Percentiles rank a stretch among this genome's conserved stretches.
Conservation (phyloP, 2,797 vertebrate species). For the Enteromius fasciolatus region DNA sequence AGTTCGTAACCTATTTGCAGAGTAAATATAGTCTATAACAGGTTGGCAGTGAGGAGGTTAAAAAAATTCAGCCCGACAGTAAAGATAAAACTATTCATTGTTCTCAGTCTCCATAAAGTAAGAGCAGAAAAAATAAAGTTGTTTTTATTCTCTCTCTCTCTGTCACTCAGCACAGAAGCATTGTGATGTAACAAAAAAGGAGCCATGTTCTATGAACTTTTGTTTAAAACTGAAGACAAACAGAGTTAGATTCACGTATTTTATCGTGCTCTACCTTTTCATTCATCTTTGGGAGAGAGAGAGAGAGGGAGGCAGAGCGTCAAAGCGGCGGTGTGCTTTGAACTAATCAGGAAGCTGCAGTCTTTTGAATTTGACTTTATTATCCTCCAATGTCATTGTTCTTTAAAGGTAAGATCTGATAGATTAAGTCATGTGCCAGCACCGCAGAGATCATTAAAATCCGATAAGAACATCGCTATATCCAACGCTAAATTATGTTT, state of each 20-base stretch:
- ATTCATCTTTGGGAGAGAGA: conserved; percentile 35
- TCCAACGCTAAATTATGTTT: conserved; percentile 61
- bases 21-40: conserved; percentile 72
- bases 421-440: conserved; percentile 53
- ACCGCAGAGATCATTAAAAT: conserved; percentile 48
- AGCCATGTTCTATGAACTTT: conserved; percentile 69
- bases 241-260: conserved; percentile 63
- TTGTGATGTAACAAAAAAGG: conserved; percentile 66
- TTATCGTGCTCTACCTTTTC: conserved; percentile 58
- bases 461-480: conserved; percentile 55
- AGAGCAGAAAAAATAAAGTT: conserved; percentile 39
- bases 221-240: conserved; percentile 71
- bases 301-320: conserved; percentile 58
- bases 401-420: conserved; percentile 57
- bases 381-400: conserved; percentile 58
- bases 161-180: conserved; percentile 12
- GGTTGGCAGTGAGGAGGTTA: conserved; percentile 53
- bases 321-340: conserved; percentile 66
- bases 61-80: conserved; percentile 49
- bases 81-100: conserved; percentile 57
- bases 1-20: conserved; percentile 70
- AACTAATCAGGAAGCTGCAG: conserved; percentile 68
- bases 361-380: conserved; percentile 70
- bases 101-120: conserved; percentile 62
- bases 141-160: conserved; percentile 36